Evolutionary conservation across 1,140 invertebrate species (phyloP), one percentile per base, ranked within the genome.

Genomic region (Microplitis mediator): DNA sequence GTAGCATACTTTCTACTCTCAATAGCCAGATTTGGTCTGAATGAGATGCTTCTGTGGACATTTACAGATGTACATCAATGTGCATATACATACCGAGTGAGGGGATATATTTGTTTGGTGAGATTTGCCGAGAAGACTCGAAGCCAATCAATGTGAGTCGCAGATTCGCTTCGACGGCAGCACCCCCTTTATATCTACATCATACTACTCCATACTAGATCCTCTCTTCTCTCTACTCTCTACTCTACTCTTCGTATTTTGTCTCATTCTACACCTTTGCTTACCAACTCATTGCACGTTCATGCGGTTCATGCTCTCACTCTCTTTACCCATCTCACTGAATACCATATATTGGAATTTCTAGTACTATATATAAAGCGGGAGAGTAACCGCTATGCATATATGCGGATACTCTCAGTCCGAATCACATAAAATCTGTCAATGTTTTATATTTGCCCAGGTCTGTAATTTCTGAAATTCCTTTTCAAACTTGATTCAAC

Each of bases 141-240:
- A 74, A 74, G 67, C 67, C 68, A 74, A 74, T 69, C 68, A 69
- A 69, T 69, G 67, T 61, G 61, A 73, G 31, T 74, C 61, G 67
- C 67, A 69, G 64, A 69, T 74, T 74, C 67, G 63, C 71, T 69
- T 70, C 65, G 50, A 39, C 36, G 62, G 35, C n/a, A 23, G 39
- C 39, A 45, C 39, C 39, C 39, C 39, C 11, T 45, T 11, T 45
- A 45, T 45, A 45, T 45, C 39, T 45, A 45, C 11, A 45, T 45
- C 6, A 45, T 45, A 45, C 39, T 8, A 11, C 2, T 23, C 23
- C 23, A 23, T 23, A 23, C 1, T 23, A 23, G 23, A 23, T 23
- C 23, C 23, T 9, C 4, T 45, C 39, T 45, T 45, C 39, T 45
- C 39, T 45, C 11, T 45, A 45, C 39, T 45, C 39, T 45, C 23